Base-by-base conservation (phyloP, 2,888 invertebrate species). In the Rotaria macrura region DNA sequence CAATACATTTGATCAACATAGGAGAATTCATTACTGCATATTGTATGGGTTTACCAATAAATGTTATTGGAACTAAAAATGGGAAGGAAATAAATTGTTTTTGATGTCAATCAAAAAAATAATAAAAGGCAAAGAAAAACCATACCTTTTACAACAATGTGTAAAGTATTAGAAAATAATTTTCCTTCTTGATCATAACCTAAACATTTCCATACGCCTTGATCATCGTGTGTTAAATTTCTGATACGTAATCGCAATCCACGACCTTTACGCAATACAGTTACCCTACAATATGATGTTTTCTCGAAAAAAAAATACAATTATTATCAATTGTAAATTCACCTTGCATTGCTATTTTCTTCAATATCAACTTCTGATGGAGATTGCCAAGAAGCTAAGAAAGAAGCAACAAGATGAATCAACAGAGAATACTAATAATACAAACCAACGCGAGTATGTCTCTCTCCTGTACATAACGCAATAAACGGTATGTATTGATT, bases 221-320 rank as follows among this genome's bases (percentile, higher is more conserved):
- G 79, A 38, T 79, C 79, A 43, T 79, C n/a, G 6, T n/a, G 20
- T n/a, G 79, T 79, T 43, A 79, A 43, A 79, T 79, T 79, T 79
- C 79, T 5, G 25, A 79, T 79, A 10, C 79, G 40, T 14, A 79
- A 79, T 43, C 79, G 25, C 43, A 79, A 43, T 2, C 79, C 79
- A 79, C 43, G n/a, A n/a, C 6, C n/a, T 79, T 79, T 40, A 4
- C 79, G 79, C 43, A 43, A 40, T 38, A 43, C 9, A n/a, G 79
- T 79, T 40, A 79, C 14, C 43, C 79, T 79, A 79, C 12, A 65
- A 1, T 20, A 20, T 14, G 25, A 10, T 52, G 7, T 52, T 5
- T 23, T 6, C n/a, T 25, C 25, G 6, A 34, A 34, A 34, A 34
- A 0, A 20, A 29, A 38, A 20, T 3, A 4, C 14, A 65, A 49